phyloP scores from a whole-genome alignment of 2,113 vertebrate species.

The Otolemur garnettii region DNA sequence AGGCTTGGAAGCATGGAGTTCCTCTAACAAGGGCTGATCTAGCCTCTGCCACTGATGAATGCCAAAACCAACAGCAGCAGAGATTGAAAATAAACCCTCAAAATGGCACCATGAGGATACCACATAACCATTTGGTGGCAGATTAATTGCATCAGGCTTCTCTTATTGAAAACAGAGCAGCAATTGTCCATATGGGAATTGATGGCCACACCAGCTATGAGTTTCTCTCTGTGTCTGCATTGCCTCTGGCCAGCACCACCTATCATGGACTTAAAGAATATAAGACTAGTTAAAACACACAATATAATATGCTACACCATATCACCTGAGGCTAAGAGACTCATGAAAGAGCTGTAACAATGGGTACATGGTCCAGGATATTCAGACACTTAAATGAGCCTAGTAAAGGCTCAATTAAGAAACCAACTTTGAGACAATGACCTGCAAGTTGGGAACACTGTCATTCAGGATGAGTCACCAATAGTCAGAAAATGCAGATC shows the following conservation, averaged over 20 bases:
- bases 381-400: not conserved
- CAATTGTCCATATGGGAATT: not conserved
- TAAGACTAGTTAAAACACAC: not conserved
- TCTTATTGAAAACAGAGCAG: not conserved
- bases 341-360: not conserved
- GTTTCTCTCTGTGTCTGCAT: not conserved
- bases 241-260: not conserved
- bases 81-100: not conserved
- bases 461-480: not conserved
- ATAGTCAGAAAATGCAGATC: not conserved
- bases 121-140: not conserved
- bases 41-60: not conserved
- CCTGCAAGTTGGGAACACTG: not conserved
- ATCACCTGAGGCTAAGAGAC: not conserved
- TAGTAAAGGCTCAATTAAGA: not conserved
- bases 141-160: not conserved
- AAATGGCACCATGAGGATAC: not conserved
- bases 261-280: not conserved
- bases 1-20: fast-evolving
- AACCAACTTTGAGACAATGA: not conserved
- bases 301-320: not conserved
- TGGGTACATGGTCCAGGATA: not conserved
- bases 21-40: not conserved
- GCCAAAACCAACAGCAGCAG: not conserved
- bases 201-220: not conserved